Evolutionary conservation across 2,888 invertebrate species (phyloP).

Genomic region (Rotaria sp.): DNA sequence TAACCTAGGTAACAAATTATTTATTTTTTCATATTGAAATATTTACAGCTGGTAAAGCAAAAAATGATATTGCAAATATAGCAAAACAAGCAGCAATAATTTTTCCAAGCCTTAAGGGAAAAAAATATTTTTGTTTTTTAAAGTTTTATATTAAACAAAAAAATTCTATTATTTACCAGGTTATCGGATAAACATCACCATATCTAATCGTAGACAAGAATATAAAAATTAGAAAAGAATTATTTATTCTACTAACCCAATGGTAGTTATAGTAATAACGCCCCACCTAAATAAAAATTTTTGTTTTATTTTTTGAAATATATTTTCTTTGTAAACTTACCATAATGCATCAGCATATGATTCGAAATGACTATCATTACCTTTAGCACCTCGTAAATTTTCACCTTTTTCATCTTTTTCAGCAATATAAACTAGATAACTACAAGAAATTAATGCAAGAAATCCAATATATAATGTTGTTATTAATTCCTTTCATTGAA

Average conservation of each 20-base stretch:
- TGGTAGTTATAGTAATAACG: not conserved
- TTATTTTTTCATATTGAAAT: not conserved
- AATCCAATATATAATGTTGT: slow-evolving; percentile 60
- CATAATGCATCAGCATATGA: slow-evolving; percentile 77
- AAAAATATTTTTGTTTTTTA: not conserved
- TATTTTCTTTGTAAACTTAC: slow-evolving; percentile 57
- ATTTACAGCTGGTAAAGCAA: slow-evolving; percentile 71
- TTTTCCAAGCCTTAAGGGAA: slow-evolving; percentile 59
- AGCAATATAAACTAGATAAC: slow-evolving; percentile 70
- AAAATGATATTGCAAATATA: slow-evolving; percentile 77
- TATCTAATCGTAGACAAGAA: not conserved
- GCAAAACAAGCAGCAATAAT: slow-evolving; percentile 77
- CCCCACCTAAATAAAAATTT: not conserved
- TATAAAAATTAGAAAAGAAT: not conserved
- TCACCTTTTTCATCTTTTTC: slow-evolving; percentile 65
- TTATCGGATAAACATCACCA: slow-evolving; percentile 2
- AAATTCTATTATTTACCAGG: not conserved
- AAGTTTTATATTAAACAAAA: not conserved
- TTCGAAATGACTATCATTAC: slow-evolving; percentile 58
- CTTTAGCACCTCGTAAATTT: not conserved
- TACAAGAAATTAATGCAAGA: slow-evolving; percentile 59
- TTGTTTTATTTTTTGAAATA: not conserved
- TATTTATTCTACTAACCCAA: not conserved
- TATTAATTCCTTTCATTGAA: slow-evolving; percentile 56
- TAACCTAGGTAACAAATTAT: too few relatives aligned